Evolutionary conservation across 2,113 vertebrate genomes (phyloP).

Genomic region (Bagarius yarrelli): DNA sequence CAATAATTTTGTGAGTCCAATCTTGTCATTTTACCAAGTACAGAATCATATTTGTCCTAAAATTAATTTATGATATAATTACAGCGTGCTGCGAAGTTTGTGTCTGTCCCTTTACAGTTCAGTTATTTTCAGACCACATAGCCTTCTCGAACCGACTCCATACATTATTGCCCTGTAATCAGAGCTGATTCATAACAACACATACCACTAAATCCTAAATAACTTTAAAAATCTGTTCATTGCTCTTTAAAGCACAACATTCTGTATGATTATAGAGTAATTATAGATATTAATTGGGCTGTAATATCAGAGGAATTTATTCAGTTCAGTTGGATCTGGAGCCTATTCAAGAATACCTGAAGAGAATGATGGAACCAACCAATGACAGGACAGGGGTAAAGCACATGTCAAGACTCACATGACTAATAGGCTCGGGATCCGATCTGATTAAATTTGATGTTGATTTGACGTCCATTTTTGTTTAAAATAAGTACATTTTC

Average conservation of each 20-base stretch:
- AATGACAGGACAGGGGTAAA: no score
- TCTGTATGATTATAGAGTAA: no score
- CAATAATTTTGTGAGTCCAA: not conserved
- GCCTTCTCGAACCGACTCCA: not conserved
- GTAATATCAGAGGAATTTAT: not conserved
- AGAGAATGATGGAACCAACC: no score
- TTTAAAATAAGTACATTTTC: no score
- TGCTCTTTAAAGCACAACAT: no score
- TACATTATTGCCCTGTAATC: not conserved
- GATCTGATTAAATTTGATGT: no score
- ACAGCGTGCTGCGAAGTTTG: not conserved
- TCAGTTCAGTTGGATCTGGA: not conserved
- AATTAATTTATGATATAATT: constrained; percentile 4
- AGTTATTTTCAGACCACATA: not conserved
- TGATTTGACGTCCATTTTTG: no score
- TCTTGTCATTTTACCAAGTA: not conserved
- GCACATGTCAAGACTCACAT: no score
- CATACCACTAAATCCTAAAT: not conserved
- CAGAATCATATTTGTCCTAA: not conserved
- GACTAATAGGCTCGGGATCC: no score
- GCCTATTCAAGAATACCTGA: not conserved
- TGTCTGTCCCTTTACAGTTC: not conserved
- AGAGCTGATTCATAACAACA: not conserved
- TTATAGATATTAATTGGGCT: no score
- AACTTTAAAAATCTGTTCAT: no score